Evolutionary conservation across 2,113 vertebrate genomes (phyloP).

Genomic region (Puntigrus tetrazona): DNA sequence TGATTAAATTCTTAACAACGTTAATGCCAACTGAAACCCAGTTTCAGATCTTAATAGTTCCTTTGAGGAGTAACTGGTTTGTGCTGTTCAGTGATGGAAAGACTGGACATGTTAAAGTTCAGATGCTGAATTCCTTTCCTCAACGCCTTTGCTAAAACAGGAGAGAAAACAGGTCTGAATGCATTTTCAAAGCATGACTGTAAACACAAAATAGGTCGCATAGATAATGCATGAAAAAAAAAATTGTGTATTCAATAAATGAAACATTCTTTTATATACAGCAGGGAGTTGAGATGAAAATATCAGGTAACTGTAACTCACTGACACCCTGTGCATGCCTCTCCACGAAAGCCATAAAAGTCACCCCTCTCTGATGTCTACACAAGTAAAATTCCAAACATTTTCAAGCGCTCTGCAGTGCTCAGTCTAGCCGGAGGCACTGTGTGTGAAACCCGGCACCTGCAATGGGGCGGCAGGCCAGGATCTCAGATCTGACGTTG

Average conservation of each 20-base stretch:
- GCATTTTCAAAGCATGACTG: background rate
- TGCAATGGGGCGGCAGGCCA: too few relatives aligned
- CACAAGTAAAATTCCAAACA: too few relatives aligned
- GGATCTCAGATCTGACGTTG: too few relatives aligned
- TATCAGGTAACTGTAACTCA: too few relatives aligned
- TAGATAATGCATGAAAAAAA: too few relatives aligned
- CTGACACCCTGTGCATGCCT: too few relatives aligned
- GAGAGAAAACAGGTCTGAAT: background rate
- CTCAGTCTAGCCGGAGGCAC: background rate
- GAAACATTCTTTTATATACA: too few relatives aligned
- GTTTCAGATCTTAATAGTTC: background rate
- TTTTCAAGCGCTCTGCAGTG: background rate
- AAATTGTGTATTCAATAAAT: too few relatives aligned
- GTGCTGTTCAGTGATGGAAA: constrained; percentile 18
- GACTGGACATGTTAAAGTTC: background rate
- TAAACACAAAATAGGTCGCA: too few relatives aligned
- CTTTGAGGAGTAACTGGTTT: constrained; percentile 9
- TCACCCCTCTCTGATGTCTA: too few relatives aligned
- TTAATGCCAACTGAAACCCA: background rate
- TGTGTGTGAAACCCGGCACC: background rate
- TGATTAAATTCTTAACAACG: background rate
- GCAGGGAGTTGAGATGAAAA: too few relatives aligned
- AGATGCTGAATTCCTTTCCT: background rate
- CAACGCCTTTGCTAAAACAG: background rate
- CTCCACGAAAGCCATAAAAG: too few relatives aligned